Evolutionary conservation across 2,113 vertebrate species (phyloP).

Genomic region (Sminthopsis crassicaudata): DNA sequence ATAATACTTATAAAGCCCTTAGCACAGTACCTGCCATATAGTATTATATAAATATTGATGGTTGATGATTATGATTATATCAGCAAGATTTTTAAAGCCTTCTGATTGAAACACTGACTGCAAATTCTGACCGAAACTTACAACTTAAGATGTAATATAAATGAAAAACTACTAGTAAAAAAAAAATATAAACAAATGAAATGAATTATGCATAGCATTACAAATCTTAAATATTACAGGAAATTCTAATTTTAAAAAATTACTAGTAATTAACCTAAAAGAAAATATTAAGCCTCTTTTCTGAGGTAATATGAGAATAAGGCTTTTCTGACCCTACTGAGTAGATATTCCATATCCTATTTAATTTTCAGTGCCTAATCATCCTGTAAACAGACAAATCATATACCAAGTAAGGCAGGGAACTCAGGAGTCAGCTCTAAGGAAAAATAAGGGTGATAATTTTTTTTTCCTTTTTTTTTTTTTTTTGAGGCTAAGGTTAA

Average conservation of each 20-base stretch:
- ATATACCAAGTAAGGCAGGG: slow-evolving; percentile 52
- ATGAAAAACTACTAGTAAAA: neutral
- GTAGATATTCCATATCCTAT: neutral
- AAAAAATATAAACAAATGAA: slow-evolving; percentile 29
- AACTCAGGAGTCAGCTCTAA: slow-evolving; percentile 8
- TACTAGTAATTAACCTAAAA: slow-evolving; percentile 44
- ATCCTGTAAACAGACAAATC: slow-evolving; percentile 17
- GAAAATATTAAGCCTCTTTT: slow-evolving; percentile 15
- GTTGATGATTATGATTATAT: slow-evolving; percentile 45
- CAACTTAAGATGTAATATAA: slow-evolving; percentile 24
- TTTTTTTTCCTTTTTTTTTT: too few species aligned
- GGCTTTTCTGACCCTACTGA: slow-evolving; percentile 43
- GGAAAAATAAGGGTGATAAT: slow-evolving; percentile 17
- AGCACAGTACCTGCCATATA: neutral
- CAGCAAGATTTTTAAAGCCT: neutral
- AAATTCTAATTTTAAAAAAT: neutral
- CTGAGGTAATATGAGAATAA: neutral
- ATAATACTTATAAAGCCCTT: neutral
- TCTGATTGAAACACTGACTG: neutral
- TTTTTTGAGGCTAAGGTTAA: too few species aligned
- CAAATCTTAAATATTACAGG: neutral
- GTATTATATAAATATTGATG: neutral
- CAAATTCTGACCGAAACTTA: neutral
- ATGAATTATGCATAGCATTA: neutral
- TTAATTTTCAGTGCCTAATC: slow-evolving; percentile 51